Conservation (phyloP, 2,113 vertebrate species). For the Mesocricetus auratus region DNA sequence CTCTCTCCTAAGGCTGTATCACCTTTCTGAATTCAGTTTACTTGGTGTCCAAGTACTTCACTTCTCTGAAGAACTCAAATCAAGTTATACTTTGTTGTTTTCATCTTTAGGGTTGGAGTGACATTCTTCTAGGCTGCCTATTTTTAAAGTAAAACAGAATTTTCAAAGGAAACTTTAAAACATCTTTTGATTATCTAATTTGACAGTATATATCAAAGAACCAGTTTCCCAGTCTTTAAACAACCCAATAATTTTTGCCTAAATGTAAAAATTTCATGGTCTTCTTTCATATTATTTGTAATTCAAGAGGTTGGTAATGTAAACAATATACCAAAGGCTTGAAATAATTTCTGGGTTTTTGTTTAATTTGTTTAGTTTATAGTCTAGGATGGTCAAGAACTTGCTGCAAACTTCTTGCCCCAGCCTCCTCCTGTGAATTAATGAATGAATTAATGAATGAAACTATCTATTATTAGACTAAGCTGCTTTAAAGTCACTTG, state of each 20-base stretch:
- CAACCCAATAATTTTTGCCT: not conserved
- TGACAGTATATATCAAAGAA: not conserved
- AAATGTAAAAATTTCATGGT: not conserved
- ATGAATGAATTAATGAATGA: not conserved
- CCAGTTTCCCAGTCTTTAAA: not conserved
- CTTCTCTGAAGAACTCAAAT: not conserved
- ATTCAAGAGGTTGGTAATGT: not conserved
- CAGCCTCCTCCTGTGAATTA: not conserved
- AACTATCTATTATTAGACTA: not conserved
- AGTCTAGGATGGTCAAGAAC: not conserved
- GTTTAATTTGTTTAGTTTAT: not conserved
- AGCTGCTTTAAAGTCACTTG: not conserved
- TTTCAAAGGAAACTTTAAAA: conserved; percentile 29
- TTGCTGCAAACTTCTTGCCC: not conserved
- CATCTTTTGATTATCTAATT: not conserved
- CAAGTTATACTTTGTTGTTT: not conserved
- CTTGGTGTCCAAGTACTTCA: not conserved
- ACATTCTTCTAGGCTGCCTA: not conserved
- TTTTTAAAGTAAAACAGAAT: conserved; percentile 42
- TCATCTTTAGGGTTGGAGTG: not conserved
- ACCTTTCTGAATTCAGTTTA: not conserved
- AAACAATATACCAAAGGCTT: not conserved
- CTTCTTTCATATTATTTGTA: not conserved
- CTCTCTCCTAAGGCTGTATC: not conserved
- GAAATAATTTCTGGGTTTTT: not conserved